Evolutionary conservation across 64 coral and sea anemone species (phyloP).

Genomic region (Cladopsammia gracilis): DNA sequence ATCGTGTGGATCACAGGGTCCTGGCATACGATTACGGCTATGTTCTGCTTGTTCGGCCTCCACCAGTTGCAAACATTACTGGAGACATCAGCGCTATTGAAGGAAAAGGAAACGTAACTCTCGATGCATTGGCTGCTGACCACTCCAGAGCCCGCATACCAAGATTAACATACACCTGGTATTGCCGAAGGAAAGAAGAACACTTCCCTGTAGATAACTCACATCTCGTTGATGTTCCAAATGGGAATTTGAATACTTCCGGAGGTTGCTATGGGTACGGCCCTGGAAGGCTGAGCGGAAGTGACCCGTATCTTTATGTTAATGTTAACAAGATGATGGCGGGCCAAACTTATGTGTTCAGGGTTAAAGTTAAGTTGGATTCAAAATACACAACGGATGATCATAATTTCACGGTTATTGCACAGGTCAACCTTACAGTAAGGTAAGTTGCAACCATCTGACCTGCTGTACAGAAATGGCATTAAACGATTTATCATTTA

Average conservation of each 20-base stretch:
- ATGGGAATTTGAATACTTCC: conserved; percentile 2
- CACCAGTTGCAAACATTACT: background rate
- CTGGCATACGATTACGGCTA: conserved; percentile 37
- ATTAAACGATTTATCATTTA: too few species aligned
- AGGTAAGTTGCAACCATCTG: background rate
- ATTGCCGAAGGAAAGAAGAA: conserved; percentile 27
- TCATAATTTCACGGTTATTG: conserved; percentile 6
- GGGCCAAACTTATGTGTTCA: conserved; percentile 22
- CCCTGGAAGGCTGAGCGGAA: conserved; percentile 21
- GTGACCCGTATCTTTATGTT: background rate
- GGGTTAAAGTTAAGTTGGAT: background rate
- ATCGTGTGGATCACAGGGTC: background rate
- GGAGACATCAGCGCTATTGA: background rate
- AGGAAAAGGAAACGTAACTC: conserved; percentile 10
- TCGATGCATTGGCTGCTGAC: conserved; percentile 11
- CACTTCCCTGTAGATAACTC: conserved; percentile 5
- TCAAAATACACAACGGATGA: background rate
- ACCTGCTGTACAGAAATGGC: too few species aligned
- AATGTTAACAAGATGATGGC: conserved; percentile 33
- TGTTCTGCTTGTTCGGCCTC: conserved; percentile 6
- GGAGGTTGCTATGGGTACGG: conserved; percentile 46
- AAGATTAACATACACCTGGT: conserved; percentile 30
- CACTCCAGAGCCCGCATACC: conserved; percentile 9
- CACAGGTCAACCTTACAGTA: background rate
- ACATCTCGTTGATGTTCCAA: background rate